Conservation (phyloP, 35 echinoderm and acorn worm genomes). For the Apostichopus californicus region DNA sequence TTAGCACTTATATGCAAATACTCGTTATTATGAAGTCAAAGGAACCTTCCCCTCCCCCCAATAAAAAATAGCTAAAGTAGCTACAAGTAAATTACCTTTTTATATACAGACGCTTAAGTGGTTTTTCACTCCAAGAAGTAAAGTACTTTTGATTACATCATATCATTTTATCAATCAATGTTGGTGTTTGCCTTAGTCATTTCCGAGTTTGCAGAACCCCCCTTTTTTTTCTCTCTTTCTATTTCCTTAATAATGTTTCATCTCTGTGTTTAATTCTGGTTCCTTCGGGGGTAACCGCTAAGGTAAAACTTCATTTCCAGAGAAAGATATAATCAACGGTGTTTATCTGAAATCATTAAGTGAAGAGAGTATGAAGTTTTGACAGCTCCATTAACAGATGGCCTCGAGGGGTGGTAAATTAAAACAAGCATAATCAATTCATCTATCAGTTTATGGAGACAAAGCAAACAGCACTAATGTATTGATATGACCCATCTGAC, state of each 20-base stretch:
- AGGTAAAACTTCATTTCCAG: background rate
- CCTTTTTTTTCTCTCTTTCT: background rate
- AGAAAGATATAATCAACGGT: background rate
- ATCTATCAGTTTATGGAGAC: conserved; percentile 10
- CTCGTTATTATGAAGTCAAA: too few relatives aligned
- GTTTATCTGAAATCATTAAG: background rate
- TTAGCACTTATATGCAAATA: too few relatives aligned
- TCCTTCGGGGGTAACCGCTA: background rate
- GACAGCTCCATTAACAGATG: conserved; percentile 21
- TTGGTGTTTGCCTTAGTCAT: too few relatives aligned
- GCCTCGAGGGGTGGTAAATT: background rate
- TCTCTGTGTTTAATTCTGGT: background rate
- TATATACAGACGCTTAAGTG: too few relatives aligned
- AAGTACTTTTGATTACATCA: too few relatives aligned
- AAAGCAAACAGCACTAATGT: background rate
- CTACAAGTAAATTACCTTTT: too few relatives aligned
- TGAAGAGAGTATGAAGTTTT: background rate
- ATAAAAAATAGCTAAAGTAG: too few relatives aligned
- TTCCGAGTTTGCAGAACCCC: too few relatives aligned
- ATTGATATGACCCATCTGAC: background rate
- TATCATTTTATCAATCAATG: too few relatives aligned
- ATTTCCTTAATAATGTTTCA: background rate
- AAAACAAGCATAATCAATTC: conserved; percentile 24
- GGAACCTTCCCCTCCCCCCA: too few relatives aligned
- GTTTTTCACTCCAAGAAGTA: too few relatives aligned